Base-by-base conservation (phyloP, 2,888 invertebrate genomes). In the Megastigmus dorsalis region DNA sequence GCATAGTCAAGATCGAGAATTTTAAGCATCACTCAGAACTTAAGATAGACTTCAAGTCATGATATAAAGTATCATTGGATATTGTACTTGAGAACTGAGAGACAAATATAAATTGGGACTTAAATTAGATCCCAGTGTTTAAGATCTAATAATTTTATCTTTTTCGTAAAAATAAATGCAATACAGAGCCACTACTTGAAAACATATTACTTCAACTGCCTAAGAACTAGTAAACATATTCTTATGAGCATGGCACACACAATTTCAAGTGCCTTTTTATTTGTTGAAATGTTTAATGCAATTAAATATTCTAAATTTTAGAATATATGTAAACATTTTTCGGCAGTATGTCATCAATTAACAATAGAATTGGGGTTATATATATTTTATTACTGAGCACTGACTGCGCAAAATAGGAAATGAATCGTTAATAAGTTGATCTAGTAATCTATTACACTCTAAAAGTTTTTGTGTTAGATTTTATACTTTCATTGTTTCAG, bases 381-480 rank as follows among this genome's bases (percentile, higher is more conserved):
- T 20, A 38, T 20, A 45, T 48, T 20, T 28, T 20, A 45, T 48
- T 45, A 13, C 23, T 28, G 15, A 54, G 28, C 36, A 71, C 15
- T 65, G 9, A 57, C 23, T 48, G 15, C 7, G 48, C 18, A 62
- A 50, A 28, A 23, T n/a, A 50, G 43, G n/a, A 45, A 43, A 9
- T 3, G 36, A 45, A 15, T n/a, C n/a, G n/a, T 30, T 26, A 7
- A 23, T 41, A 62, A 41, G 10, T 67, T 54, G 36, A 20, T 50
- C 6, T 52, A 57, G 0, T 18, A 1, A 55, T 2, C 7, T 23
- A 10, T 59, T 66, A 60, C 41, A 45, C 52, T 43, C 36, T 60
- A 59, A 73, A 73, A 60, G 28, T 36, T 45, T 73, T 66, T 66
- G 52, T 54, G 28, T 41, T 38, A 28, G 30, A 28, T 60, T 23